Conservation (phyloP, 2,888 invertebrate species). For the Himalopsyche japonica region DNA sequence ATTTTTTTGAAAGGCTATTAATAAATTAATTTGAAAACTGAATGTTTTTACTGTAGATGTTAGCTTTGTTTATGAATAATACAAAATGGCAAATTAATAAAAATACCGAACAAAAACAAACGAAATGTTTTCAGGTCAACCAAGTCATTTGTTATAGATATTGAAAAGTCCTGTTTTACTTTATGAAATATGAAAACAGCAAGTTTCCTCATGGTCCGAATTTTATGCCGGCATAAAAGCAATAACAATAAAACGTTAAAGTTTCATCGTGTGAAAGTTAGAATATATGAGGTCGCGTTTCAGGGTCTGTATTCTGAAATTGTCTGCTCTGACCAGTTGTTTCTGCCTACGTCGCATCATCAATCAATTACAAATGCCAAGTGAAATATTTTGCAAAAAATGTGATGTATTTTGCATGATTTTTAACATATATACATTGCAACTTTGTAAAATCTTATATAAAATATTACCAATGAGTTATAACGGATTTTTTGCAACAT, state of each 20-base stretch:
- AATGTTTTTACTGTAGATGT: no score
- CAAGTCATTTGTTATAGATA: neutral
- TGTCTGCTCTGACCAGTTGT: neutral
- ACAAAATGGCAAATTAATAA: no score
- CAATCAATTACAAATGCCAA: conserved; percentile 16
- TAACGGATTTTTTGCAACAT: no score
- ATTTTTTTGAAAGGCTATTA: no score
- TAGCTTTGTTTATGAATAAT: no score
- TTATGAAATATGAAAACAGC: neutral
- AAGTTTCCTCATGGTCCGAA: neutral
- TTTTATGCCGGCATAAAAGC: conserved; percentile 2
- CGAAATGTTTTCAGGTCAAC: neutral
- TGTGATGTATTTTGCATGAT: neutral
- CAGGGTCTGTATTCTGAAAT: neutral
- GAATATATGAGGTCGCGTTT: conserved; percentile 8
- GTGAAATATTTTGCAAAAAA: neutral
- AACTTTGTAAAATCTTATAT: no score
- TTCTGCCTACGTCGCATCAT: conserved; percentile 4
- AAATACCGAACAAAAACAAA: no score
- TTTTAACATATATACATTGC: no score
- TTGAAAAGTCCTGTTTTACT: neutral
- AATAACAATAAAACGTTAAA: conserved; percentile 21
- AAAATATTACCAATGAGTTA: no score
- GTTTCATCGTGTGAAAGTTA: conserved; percentile 21
- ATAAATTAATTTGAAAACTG: no score